A percentile compares a stretch with the other conserved stretches of the same genome.
phyloP scores from a whole-genome alignment of 2,888 invertebrate species.

The Dinocampus coccinellae region DNA sequence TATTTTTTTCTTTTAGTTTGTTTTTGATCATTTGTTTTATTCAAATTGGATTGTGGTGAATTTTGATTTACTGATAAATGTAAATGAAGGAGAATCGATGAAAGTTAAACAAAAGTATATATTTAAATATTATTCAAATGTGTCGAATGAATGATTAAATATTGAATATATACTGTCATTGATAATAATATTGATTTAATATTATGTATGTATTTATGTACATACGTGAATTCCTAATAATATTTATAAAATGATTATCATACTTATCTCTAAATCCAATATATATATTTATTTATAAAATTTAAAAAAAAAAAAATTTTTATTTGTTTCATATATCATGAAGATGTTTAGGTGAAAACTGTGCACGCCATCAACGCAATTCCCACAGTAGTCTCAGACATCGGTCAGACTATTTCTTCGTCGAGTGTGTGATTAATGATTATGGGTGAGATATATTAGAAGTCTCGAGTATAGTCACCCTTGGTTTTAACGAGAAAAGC shows the following conservation, averaged over 20 bases:
- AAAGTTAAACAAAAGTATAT: not conserved
- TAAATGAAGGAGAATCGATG: not conserved
- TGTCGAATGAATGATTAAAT: not conserved
- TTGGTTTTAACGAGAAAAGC: conserved; percentile 49
- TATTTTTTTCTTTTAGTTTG: too few relatives aligned
- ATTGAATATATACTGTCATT: not conserved
- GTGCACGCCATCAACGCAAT: not conserved
- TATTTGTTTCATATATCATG: not conserved
- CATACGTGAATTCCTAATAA: too few relatives aligned
- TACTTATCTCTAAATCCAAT: too few relatives aligned
- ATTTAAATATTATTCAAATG: not conserved
- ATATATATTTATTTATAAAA: too few relatives aligned
- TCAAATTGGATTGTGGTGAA: not conserved
- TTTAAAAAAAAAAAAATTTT: not conserved
- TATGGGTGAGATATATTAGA: conserved; percentile 66
- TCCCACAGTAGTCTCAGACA: conserved; percentile 35
- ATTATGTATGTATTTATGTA: not conserved
- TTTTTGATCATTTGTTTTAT: too few relatives aligned
- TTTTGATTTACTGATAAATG: not conserved
- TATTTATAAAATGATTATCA: not conserved
- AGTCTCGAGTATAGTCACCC: conserved; percentile 49
- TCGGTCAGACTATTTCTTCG: conserved; percentile 48
- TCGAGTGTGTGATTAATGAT: conserved; percentile 65
- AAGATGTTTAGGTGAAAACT: conserved; percentile 1
- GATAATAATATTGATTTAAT: not conserved